Percentiles rank a stretch among this genome's conserved stretches.
These are phyloP conservation scores for Clusia tigrina DNA, from an alignment of 2,888 invertebrate species.

Conservation along the genomic window DNA sequence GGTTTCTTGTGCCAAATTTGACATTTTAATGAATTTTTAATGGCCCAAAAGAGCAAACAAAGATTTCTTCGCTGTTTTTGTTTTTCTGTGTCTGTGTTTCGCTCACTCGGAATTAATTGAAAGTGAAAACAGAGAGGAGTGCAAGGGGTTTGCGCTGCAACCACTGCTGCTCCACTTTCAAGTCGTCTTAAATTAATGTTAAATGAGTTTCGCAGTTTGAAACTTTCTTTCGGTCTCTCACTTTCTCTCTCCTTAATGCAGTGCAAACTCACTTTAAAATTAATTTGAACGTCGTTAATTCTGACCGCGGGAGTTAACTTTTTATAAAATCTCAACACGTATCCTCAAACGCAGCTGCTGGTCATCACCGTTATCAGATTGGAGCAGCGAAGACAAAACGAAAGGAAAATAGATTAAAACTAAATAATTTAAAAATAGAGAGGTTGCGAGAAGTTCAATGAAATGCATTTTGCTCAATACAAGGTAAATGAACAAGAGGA, in stretches of 20 bases:
- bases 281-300: neutral
- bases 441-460: too few species aligned
- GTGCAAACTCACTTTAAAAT: neutral
- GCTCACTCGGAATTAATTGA: too few species aligned
- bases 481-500: neutral
- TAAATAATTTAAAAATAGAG: too few species aligned
- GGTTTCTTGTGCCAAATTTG: neutral
- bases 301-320: conserved; percentile 7
- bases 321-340: conserved; percentile 6
- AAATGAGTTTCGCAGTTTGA: too few species aligned
- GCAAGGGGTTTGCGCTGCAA: too few species aligned
- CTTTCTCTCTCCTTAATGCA: too few species aligned
- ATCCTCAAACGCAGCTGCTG: neutral
- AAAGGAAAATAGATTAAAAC: neutral
- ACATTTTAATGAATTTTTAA: neutral
- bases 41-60: neutral
- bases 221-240: too few species aligned
- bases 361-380: conserved; percentile 6
- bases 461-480: neutral
- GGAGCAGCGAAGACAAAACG: neutral
- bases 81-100: too few species aligned
- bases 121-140: too few species aligned
- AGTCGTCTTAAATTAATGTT: too few species aligned
- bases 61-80: neutral
- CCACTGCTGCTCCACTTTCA: too few species aligned